Base-by-base conservation (phyloP, 2,888 invertebrate species). In the Ectemnius continuus region DNA sequence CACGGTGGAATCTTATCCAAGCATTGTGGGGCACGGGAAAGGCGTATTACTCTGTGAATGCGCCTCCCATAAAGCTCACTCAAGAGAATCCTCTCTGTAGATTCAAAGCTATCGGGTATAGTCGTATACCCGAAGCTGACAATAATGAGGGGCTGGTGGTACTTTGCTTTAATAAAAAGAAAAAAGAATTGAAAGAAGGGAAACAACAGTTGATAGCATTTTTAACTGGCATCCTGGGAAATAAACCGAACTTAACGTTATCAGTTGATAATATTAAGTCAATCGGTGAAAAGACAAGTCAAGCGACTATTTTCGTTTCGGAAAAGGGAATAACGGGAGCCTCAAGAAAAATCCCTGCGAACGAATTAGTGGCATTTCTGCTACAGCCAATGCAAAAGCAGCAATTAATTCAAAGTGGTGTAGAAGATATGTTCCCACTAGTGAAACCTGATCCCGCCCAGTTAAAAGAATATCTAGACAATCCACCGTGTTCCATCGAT, bases 91-190 rank as follows among this genome's bases (percentile, higher is more conserved):
- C 97, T 0, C 94, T 98, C 63, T 98, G 97, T 87, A 94, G 97
- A 58, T 98, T 99, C 89, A 99, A 98, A 91, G 96, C 98, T 0
- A 96, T 99, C 67, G 97, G 97, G 0, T 99, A 99, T 89, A 97
- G 96, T 81, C 94, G 95, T 20, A 94, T 98, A 80, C 97, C 98
- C 0, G 94, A 95, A 3, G 94, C 95, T 62, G 96, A 97, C 75
- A 97, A 98, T 88, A 97, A 97, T 86, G 96, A 98, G 85, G 99
- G 99, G 0, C 92, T 97, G 58, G 97, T 99, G 0, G 95, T 96
- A 2, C 89, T 99, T 79, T 93, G 95, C 68, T 95, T 99, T 84
- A 96, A 95, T 86, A 97, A 97, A 88, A 93, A 96, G 73, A 94
- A 95, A 73, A 92, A 94, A n/a, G 96, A 97, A 79, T 92, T 98